These are phyloP conservation scores for Drosophila incognita DNA, from an alignment of 2,888 invertebrate species.

Conservation along the genomic window DNA sequence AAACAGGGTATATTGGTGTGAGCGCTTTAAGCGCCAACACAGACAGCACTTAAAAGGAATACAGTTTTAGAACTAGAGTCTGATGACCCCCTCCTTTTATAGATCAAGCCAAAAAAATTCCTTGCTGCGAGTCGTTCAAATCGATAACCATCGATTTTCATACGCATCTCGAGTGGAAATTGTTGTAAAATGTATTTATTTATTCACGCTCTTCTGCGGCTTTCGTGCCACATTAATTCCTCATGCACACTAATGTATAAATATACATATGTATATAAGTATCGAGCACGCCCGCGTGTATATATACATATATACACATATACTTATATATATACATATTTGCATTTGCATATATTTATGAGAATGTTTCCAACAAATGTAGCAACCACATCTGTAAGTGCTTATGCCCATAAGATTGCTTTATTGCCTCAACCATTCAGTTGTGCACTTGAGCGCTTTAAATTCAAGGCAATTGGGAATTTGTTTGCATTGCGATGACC, in stretches of 20 bases:
- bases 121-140: background rate
- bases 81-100: background rate
- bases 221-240: conserved; percentile 10
- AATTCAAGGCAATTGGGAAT: conserved; percentile 1
- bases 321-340: background rate
- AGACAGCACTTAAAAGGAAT: background rate
- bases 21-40: background rate
- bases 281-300: background rate
- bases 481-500: background rate
- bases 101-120: background rate
- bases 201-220: conserved; percentile 24
- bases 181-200: conserved; percentile 51
- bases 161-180: conserved; percentile 45
- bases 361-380: background rate
- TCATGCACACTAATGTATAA: background rate
- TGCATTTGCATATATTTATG: conserved; percentile 1
- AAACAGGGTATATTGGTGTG: background rate
- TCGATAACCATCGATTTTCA: conserved; percentile 51
- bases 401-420: conserved; percentile 6
- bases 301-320: no score
- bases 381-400: background rate
- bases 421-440: background rate
- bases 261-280: background rate
- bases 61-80: background rate
- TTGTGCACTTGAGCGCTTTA: background rate